Evolutionary conservation across 2,113 vertebrate genomes (phyloP).

Genomic region (human): GRCh38 chr6:136890501-136891000

Average conservation of each 20-base stretch:
- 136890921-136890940: neutral
- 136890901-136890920: neutral
- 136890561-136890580: neutral
- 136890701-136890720: neutral
- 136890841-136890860: neutral
- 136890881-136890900: neutral
- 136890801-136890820: neutral
- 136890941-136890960: neutral
- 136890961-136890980: conserved; percentile 35
- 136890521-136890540: neutral
- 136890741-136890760: neutral
- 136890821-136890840: neutral
- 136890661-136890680: neutral
- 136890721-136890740: neutral
- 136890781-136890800: neutral
- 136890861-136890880: neutral
- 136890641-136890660: neutral
- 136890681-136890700: neutral
- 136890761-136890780: neutral
- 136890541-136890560: neutral
- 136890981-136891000: conserved; percentile 37
- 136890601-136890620: neutral
- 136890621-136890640: neutral
- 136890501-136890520: neutral
- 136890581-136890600: neutral